Evolutionary conservation across 1,140 invertebrate species (phyloP), one percentile per base, ranked within the genome.

Genomic region (Armadillidium nasatum): DNA sequence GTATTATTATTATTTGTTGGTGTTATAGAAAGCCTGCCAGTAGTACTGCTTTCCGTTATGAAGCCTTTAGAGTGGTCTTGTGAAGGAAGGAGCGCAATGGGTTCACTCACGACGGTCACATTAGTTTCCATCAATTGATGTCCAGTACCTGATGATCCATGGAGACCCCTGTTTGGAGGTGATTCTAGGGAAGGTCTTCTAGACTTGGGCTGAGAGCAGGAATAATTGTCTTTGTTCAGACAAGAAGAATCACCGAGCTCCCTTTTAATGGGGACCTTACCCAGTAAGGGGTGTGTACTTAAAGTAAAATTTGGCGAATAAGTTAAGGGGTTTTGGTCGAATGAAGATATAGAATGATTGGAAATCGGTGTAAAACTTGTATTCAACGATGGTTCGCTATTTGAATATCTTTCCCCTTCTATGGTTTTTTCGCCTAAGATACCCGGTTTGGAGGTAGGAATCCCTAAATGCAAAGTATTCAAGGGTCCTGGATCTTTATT

Each of bases 1-100:
- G 74, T 80, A 69, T 80, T 80, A 75, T 80, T 80, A 70, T 80
- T 80, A 73, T 80, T 80, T 33, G 76, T 76, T 13, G 79, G 71
- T 7, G 79, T 78, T 21, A 80, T 75, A 45, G 77, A 74, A 23
- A 76, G 78, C 44, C 78, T 73, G 43, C 78, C 78, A 54, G 74
- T 74, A n/a, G 71, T 71, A 44, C 72, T 71, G 71, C 75, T 75
- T 50, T 79, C 78, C 72, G 76, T 75, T 75, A 79, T 79, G 54
- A 74, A 79, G 50, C 60, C 75, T 72, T 79, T 79, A 46, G 74
- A 75, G 7, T 72, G 74, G 21, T 78, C 76, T 44, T 71, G 76
- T 19, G 76, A 54, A 13, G 15, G 19, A 22, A 54, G 68, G 69
- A 74, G 76, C 45, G 44, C 69, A 23, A 73, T 66, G n/a, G 73